These are phyloP conservation scores for Cossypha caffra DNA, from an alignment of 2,797 vertebrate genomes.

Conservation along the genomic window DNA sequence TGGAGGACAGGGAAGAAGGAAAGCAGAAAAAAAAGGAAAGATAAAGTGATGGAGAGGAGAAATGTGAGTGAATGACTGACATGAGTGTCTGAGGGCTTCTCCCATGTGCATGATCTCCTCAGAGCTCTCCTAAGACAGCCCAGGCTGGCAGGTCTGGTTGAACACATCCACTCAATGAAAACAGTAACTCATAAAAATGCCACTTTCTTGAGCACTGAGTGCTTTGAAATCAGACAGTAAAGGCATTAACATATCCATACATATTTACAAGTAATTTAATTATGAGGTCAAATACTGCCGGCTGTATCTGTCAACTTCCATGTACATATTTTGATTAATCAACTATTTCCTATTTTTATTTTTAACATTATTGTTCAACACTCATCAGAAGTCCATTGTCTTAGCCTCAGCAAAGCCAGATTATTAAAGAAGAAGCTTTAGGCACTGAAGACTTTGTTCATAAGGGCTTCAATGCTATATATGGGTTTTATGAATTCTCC, in stretches of 20 bases:
- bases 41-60: not conserved
- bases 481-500: not conserved
- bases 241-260: not conserved
- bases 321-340: not conserved
- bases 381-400: not conserved
- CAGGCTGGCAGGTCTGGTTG: not conserved
- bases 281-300: not conserved
- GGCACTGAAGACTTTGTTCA: not conserved
- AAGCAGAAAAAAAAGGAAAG: not conserved
- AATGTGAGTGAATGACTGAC: not conserved
- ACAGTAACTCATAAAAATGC: not conserved
- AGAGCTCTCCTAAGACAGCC: not conserved
- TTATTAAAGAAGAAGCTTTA: not conserved
- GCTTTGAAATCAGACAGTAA: not conserved
- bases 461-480: too few species aligned
- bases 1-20: not conserved
- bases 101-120: fast-evolving
- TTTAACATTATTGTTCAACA: not conserved
- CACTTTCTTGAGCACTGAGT: not conserved
- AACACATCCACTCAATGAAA: not conserved
- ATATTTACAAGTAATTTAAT: not conserved
- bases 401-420: not conserved
- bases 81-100: not conserved
- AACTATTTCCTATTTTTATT: not conserved
- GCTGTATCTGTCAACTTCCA: not conserved